Conservation (phyloP, 2,113 vertebrate species). For the Phasianus colchicus region DNA sequence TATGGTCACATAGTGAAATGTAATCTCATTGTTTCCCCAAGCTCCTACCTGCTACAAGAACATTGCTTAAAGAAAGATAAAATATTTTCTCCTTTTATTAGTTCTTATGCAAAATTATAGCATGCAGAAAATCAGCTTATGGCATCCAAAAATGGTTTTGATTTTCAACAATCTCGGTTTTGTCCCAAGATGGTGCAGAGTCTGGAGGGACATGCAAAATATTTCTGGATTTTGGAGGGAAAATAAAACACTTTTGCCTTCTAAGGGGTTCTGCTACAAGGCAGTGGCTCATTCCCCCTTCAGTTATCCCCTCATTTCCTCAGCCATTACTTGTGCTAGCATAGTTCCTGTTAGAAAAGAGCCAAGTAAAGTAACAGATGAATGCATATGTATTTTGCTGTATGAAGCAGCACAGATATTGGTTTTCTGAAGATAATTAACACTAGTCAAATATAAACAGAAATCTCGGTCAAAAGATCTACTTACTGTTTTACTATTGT, state of each 20-base stretch:
- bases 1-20: accelerated
- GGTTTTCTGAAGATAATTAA: not conserved
- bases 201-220: not conserved
- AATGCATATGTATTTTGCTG: too few relatives aligned
- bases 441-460: not conserved
- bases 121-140: not conserved
- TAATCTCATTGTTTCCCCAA: not conserved
- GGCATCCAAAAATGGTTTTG: not conserved
- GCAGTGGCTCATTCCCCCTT: not conserved
- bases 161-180: not conserved
- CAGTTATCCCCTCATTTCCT: not conserved
- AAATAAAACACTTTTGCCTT: not conserved
- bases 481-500: not conserved
- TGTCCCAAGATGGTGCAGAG: not conserved
- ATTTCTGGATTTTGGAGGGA: not conserved
- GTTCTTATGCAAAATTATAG: not conserved
- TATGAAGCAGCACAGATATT: not conserved
- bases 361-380: not conserved
- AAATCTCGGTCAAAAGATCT: not conserved
- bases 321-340: not conserved
- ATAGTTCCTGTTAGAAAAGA: not conserved
- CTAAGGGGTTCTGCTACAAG: not conserved
- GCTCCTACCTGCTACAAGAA: not conserved
- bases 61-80: not conserved
- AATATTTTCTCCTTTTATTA: not conserved